Conservation (phyloP, 2,888 invertebrate genomes). For the Lasiommata megera region DNA sequence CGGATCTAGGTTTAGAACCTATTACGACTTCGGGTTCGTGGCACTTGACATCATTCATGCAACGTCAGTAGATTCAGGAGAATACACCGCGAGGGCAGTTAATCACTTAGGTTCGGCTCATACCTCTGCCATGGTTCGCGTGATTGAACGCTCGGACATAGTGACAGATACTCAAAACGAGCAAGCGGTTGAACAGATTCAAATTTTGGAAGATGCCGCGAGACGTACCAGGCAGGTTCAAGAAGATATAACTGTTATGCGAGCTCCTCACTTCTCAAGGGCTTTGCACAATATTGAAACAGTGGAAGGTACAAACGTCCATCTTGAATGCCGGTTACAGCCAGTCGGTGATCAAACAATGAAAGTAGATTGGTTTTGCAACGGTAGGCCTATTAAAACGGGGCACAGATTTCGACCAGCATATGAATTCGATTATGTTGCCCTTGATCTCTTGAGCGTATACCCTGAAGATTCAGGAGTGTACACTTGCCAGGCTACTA, state of each 20-base stretch:
- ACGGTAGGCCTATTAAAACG: constrained; percentile 94
- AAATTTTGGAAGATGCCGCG: constrained; percentile 91
- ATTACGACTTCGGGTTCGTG: constrained; percentile 98
- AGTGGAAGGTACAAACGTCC: constrained; percentile 94
- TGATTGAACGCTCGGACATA: constrained; percentile 90
- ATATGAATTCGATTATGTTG: constrained; percentile 98
- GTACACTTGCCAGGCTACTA: constrained; percentile 97
- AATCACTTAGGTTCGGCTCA: constrained; percentile 96
- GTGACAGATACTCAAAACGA: constrained; percentile 95
- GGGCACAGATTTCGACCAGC: constrained; percentile 97
- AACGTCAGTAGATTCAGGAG: constrained; percentile 96
- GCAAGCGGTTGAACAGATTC: constrained; percentile 94
- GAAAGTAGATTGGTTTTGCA: constrained; percentile 98
- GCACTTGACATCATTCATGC: constrained; percentile 97
- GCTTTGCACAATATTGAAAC: constrained; percentile 94
- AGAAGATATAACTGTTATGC: constrained; percentile 91
- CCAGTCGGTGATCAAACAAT: constrained; percentile 95
- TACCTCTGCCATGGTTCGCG: constrained; percentile 93
- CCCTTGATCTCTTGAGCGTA: constrained; percentile 96
- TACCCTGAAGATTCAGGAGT: constrained; percentile 99
- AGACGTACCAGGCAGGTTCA: constrained; percentile 85
- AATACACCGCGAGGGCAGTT: constrained; percentile 96
- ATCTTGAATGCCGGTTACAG: constrained; percentile 94
- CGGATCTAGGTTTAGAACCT: constrained; percentile 95
- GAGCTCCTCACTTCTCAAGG: constrained; percentile 93